phyloP scores from a whole-genome alignment of 2,888 invertebrate species.

The Itoplectis maculator region DNA sequence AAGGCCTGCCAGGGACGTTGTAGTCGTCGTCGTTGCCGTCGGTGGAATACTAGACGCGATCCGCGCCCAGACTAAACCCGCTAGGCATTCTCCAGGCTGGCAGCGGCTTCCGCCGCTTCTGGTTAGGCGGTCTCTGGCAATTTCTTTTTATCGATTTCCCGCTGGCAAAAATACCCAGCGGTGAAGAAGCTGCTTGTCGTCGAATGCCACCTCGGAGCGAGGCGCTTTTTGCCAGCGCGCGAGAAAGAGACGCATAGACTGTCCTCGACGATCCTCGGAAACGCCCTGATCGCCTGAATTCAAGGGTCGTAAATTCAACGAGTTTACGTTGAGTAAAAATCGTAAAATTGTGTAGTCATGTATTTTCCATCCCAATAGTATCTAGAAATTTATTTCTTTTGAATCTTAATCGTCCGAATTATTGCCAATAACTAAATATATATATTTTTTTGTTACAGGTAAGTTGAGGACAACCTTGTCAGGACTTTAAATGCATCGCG shows the following conservation, averaged over 20 bases:
- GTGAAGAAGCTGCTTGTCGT: conserved; percentile 22
- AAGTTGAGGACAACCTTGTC: conserved; percentile 8
- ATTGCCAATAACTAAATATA: neutral
- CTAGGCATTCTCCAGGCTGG: conserved; percentile 57
- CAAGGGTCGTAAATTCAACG: neutral
- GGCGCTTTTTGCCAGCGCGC: conserved; percentile 22
- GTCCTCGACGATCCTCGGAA: conserved; percentile 26
- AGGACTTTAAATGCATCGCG: neutral
- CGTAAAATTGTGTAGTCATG: neutral
- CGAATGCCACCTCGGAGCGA: conserved; percentile 51
- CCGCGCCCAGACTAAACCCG: conserved; percentile 44
- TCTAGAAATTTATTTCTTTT: neutral
- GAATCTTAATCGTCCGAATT: neutral
- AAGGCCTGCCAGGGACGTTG: conserved; percentile 57
- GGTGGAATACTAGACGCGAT: conserved; percentile 54
- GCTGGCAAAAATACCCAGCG: conserved; percentile 20
- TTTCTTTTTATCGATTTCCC: conserved; percentile 64
- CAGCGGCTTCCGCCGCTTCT: conserved; percentile 5
- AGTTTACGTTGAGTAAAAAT: neutral
- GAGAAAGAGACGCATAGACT: conserved; percentile 1
- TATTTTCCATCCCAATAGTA: neutral
- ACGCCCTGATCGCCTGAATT: conserved; percentile 21
- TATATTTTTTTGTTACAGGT: conserved; percentile 13
- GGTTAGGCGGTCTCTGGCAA: conserved; percentile 52
- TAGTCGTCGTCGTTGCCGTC: conserved; percentile 55